Evolutionary conservation across 2,888 invertebrate genomes (phyloP).

Genomic region (Himalopsyche anomala): DNA sequence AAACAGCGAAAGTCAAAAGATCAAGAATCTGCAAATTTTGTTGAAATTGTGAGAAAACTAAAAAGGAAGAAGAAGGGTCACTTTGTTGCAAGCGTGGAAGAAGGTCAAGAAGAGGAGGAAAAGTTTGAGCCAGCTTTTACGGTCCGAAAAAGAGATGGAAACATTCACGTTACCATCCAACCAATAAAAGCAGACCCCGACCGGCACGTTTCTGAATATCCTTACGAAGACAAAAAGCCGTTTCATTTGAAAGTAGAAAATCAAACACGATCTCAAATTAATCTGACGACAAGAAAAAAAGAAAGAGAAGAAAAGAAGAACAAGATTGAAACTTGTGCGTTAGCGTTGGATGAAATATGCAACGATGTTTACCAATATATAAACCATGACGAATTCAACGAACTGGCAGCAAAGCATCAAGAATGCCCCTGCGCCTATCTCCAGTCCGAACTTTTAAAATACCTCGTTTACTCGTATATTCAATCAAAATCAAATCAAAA

Average conservation of each 20-base stretch:
- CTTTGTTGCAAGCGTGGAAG: constrained; percentile 69
- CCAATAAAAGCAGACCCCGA: constrained; percentile 74
- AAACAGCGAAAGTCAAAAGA: not conserved
- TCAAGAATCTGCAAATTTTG: not conserved
- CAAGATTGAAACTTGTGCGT: not conserved
- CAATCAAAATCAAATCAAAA: not conserved
- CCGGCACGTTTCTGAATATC: constrained; percentile 72
- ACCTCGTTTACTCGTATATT: not conserved
- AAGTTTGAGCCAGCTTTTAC: constrained; percentile 73
- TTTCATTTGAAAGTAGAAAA: constrained; percentile 26
- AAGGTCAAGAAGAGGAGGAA: constrained; percentile 72
- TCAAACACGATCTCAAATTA: not conserved
- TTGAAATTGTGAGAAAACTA: not conserved
- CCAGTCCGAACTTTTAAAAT: constrained; percentile 46
- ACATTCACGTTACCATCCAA: constrained; percentile 74
- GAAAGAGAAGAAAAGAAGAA: not conserved
- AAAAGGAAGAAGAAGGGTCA: constrained; percentile 68
- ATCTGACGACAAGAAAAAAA: constrained; percentile 11
- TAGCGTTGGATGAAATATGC: constrained; percentile 52
- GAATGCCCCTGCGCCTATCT: constrained; percentile 52
- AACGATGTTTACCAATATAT: constrained; percentile 48
- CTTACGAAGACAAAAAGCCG: constrained; percentile 74
- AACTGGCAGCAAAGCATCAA: constrained; percentile 17
- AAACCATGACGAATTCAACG: constrained; percentile 46
- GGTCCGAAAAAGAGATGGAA: constrained; percentile 72